Base-by-base conservation (phyloP, 37 sponge, comb jelly and placozoan genomes). In the Cliona cf. orientalis region DNA sequence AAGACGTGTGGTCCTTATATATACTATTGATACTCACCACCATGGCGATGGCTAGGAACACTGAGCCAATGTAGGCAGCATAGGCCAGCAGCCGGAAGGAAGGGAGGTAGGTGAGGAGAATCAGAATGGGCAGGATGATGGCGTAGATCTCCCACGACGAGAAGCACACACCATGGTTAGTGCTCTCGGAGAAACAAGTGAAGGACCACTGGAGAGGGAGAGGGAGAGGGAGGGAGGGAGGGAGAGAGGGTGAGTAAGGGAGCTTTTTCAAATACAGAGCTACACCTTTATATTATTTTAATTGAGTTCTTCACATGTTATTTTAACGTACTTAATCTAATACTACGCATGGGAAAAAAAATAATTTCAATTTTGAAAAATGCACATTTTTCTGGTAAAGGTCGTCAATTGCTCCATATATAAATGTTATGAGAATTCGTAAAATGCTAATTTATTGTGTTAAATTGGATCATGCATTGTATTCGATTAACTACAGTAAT, bases 81-180 rank as follows among this genome's bases (percentile, higher is more conserved):
- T 81, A 90, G 58, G 87, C 91, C 17, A 96, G 93, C 62, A 66
- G 63, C 79, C 78, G 87, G 89, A 96, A 96, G 68, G 97, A 90
- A 59, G 97, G 97, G 19, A 85, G 82, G 74, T 75, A 88, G 69
- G 88, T 90, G 49, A 90, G 86, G 29, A 85, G 79, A 14, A 92
- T 90, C 35, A 90, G 89, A 49, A 87, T 77, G 68, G 93, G 93
- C 17, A 92, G 73, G 37, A 92, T 57, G 39, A 88, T 83, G 66
- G 90, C 90, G 34, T 93, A 93, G 29, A 89, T 62, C 46, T 86
- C 87, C 66, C 66, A 86, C 14, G 71, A 59, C 14, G 79, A 57
- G 79, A 91, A 80, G 57, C 81, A 76, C 6, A 74, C 37, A 37
- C 28, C 17, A 29, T 49, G 31, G 34, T 33, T 9, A 32, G 29